Conservation (phyloP, 2,797 vertebrate species). For the Sciurus vulgaris region DNA sequence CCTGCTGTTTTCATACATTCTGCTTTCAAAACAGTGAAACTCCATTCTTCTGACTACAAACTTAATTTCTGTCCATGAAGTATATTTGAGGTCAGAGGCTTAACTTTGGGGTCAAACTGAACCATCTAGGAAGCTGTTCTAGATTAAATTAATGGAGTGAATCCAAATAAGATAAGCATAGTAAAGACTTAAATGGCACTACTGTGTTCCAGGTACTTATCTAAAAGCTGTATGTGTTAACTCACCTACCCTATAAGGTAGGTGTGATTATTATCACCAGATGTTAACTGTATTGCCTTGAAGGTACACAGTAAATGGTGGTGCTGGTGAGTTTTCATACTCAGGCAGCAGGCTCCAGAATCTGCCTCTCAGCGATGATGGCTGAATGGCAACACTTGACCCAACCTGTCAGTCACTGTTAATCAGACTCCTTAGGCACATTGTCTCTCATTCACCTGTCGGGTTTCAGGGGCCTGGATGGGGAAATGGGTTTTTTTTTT, state of each 20-base stretch:
- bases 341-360: background rate
- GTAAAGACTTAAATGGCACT: background rate
- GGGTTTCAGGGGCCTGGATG: background rate
- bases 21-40: background rate
- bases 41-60: background rate
- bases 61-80: background rate
- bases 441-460: background rate
- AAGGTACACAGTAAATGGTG: background rate
- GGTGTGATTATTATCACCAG: background rate
- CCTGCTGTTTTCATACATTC: background rate
- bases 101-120: background rate
- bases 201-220: background rate
- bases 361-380: background rate
- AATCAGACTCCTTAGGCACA: background rate
- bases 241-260: background rate
- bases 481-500: constrained; percentile 31
- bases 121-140: background rate
- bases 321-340: background rate
- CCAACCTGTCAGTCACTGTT: background rate
- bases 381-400: background rate
- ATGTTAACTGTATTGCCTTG: background rate
- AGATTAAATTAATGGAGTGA: background rate
- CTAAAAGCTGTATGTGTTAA: background rate
- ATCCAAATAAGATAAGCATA: background rate
- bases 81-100: constrained; percentile 15